These are phyloP conservation scores for Poeciliopsis gracilis DNA, from an alignment of 2,797 vertebrate genomes.

Conservation along the genomic window DNA sequence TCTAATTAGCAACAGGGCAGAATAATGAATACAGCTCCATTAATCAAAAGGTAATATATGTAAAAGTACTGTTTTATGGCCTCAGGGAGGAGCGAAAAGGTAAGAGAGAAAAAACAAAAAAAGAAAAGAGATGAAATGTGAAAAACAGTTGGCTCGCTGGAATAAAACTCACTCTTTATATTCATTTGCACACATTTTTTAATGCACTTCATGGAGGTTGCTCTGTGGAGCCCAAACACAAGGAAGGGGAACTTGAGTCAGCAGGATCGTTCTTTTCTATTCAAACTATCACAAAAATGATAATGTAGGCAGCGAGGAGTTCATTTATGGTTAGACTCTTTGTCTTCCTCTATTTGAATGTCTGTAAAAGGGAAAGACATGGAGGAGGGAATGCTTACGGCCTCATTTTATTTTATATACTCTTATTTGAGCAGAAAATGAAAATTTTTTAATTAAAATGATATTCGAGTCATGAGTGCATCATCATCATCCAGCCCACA, in stretches of 20 bases:
- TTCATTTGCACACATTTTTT: slow-evolving; percentile 78
- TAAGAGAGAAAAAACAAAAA: slow-evolving; percentile 78
- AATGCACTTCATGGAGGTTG: slow-evolving; percentile 74
- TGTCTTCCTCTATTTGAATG: slow-evolving; percentile 13
- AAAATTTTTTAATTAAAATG: neutral
- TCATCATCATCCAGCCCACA: neutral
- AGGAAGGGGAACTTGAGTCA: slow-evolving; percentile 59
- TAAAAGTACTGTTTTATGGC: slow-evolving; percentile 86
- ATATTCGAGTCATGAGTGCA: neutral
- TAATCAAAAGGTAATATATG: slow-evolving; percentile 91
- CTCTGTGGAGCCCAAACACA: slow-evolving; percentile 60
- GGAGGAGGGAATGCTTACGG: neutral
- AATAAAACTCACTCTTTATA: slow-evolving; percentile 75
- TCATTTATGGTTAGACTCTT: neutral
- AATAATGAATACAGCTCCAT: slow-evolving; percentile 89
- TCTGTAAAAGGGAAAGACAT: neutral
- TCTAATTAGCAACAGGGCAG: slow-evolving; percentile 87
- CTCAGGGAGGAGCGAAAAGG: slow-evolving; percentile 78
- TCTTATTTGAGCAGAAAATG: neutral
- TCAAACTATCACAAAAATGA: slow-evolving; percentile 48
- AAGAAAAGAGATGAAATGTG: slow-evolving; percentile 64
- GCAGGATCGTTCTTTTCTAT: slow-evolving; percentile 40
- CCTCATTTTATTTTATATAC: neutral
- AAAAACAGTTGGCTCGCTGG: slow-evolving; percentile 67
- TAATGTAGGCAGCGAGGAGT: slow-evolving; percentile 24